Conservation (phyloP, 2,888 invertebrate genomes). For the Catocala nupta region DNA sequence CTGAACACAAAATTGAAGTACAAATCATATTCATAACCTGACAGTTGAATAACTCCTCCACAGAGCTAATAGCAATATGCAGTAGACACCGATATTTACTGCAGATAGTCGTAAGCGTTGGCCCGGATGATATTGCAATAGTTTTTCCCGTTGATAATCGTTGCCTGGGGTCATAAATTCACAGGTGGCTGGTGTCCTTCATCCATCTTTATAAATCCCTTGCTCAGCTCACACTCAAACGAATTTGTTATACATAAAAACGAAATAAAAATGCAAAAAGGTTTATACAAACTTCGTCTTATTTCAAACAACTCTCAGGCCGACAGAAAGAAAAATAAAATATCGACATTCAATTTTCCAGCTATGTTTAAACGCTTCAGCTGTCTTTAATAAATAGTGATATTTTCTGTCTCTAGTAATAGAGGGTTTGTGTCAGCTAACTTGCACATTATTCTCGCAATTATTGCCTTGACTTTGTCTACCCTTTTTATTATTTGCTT, state of each 20-base stretch:
- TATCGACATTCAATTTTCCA: constrained; percentile 50
- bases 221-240: constrained; percentile 12
- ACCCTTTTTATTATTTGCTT: constrained; percentile 57
- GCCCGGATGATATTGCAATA: constrained; percentile 17
- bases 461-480: constrained; percentile 62
- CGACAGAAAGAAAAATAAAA: constrained; percentile 19
- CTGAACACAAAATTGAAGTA: background rate
- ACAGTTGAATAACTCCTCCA: background rate
- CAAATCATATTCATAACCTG: background rate
- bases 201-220: constrained; percentile 12
- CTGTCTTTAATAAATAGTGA: constrained; percentile 73
- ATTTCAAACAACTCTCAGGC: constrained; percentile 3
- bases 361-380: constrained; percentile 57
- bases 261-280: constrained; percentile 2
- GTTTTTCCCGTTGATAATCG: constrained; percentile 15
- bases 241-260: constrained; percentile 2
- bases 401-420: constrained; percentile 66
- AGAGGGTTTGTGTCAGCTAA: constrained; percentile 58
- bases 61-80: constrained; percentile 11
- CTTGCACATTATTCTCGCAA: constrained; percentile 66
- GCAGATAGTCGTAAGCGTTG: constrained; percentile 9
- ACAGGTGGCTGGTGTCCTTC: constrained; percentile 18
- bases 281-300: background rate
- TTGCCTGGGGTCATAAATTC: constrained; percentile 13
- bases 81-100: constrained; percentile 11